Evolutionary conservation across 2,113 vertebrate species (phyloP).

Genomic region (Cyprinodon variegatus): DNA sequence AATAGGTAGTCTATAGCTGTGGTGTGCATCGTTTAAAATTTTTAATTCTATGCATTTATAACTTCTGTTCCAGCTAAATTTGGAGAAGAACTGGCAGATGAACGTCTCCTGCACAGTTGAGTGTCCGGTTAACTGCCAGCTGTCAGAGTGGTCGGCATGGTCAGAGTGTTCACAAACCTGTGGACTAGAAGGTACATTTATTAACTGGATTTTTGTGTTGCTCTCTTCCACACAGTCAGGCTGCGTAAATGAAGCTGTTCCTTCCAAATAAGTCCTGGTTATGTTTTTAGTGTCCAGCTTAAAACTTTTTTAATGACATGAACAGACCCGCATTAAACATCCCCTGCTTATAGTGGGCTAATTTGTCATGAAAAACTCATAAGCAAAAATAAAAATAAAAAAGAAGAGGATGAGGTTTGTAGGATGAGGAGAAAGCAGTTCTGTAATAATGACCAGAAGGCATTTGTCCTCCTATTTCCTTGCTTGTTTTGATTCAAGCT

Average conservation of each 20-base stretch:
- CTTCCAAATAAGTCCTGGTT: neutral
- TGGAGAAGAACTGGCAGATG: conserved; percentile 96
- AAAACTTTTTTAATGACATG: neutral
- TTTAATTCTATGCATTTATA: conserved; percentile 8
- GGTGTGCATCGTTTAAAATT: neutral
- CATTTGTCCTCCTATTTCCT: conserved; percentile 16
- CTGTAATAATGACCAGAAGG: neutral
- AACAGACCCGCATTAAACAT: neutral
- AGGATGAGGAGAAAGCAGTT: conserved; percentile 24
- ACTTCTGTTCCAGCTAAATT: conserved; percentile 79
- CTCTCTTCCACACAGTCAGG: neutral
- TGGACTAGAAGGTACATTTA: conserved; percentile 86
- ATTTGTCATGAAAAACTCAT: conserved; percentile 15
- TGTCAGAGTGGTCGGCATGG: conserved; percentile 95
- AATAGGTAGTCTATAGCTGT: conserved; percentile 4
- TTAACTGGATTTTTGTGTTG: neutral
- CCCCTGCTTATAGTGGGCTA: conserved; percentile 19
- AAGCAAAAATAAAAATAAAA: conserved; percentile 7
- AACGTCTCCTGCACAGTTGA: conserved; percentile 91
- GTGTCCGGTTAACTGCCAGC: conserved; percentile 97
- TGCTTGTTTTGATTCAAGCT: conserved; percentile 27
- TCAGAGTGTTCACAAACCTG: conserved; percentile 93
- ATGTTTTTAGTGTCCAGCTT: neutral
- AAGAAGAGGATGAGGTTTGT: conserved; percentile 10
- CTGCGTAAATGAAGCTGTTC: neutral